Base-by-base conservation (phyloP, 2,113 vertebrate species). In the Azemiops feae region DNA sequence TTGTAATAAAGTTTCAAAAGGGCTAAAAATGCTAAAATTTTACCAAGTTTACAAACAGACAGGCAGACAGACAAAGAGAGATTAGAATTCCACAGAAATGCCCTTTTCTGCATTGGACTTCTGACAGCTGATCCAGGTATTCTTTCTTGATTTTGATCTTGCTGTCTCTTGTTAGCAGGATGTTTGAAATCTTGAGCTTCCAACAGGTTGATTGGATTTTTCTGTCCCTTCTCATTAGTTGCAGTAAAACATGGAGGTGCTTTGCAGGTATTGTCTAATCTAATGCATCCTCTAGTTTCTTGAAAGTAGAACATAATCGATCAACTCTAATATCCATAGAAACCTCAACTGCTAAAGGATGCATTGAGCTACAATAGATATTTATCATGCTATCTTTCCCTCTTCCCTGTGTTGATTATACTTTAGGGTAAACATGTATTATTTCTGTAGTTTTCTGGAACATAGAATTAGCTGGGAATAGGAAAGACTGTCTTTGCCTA, bases 11-110 rank as follows among this genome's bases (percentile, higher is more conserved):
- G 9, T 4, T 54, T 89, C n/a, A 25, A 89, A 89, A 55, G n/a
- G 53, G 20, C 53, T 57, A 39, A 55, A 54, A 54, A 55, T 50
- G 30, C 58, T 55, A 53, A 69, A 43, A 9, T 74, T 20, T 90
- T 69, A 64, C 22, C 45, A n/a, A 91, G 30, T 2, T 5, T 11
- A 20, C n/a, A 30, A 89, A 10, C 47, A 9, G 9, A 2, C 30
- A n/a, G 4, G 3, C 10, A n/a, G 30, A 5, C 10, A n/a, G 10
- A 6, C n/a, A 34, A 1, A 18, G 16, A 74, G 2, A 20, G 0
- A 18, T 69, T 69, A 74, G 30, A 74, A 34, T 74, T 74, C 34
- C n/a, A 74, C 64, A 81, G 16, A 81, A 20, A 81, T 81, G 1
- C 2, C 16, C 2, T 81, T 81, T 34, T 39, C 34, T 81, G 6